Evolutionary conservation across 2,797 vertebrate genomes (phyloP), one percentile per base, ranked within the genome.

Genomic region (Lindbergichthys nudifrons): DNA sequence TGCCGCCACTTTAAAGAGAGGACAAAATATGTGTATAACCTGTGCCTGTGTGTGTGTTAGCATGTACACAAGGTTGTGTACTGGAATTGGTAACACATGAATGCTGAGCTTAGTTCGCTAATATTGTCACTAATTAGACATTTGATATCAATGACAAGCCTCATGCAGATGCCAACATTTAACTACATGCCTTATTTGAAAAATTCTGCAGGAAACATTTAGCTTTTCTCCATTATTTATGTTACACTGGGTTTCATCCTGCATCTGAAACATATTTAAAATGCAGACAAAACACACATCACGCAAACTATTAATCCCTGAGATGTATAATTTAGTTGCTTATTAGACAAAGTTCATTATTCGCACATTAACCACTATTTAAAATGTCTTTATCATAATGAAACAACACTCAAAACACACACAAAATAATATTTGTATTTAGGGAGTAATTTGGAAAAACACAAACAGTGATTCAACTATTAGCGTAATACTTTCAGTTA

Each of bases 151-250:
- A 51, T 41, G 66, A 74, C 69, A 61, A 57, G 47, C 65, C 61
- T 57, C 26, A 46, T 60, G 59, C 51, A 48, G 52, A n/a, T 71
- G 80, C 92, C 32, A 36, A 36, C 32, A 36, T 36, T 36, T 7
- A 36, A 36, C 6, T 36, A 36, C 87, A 93, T 70, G 83, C 86
- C 90, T 87, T 84, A 88, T 95, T 93, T 95, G 92, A 94, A 94
- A 88, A 90, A 92, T 88, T 91, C 88, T 87, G 61, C 47, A 67
- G 70, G 41, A 54, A 67, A 90, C 86, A 3, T 54, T 41, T 45
- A 65, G 12, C 57, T 63, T 76, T 23, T 36, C 26, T 21, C 32
- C 21, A 54, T 14, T 39, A 54, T 41, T 56, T 61, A 14, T 23
- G n/a, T 42, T 26, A 4, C 26, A 19, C 7, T 73, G 59, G 36